Evolutionary conservation across 2,113 vertebrate genomes (phyloP).

Genomic region (Tursiops truncatus): DNA sequence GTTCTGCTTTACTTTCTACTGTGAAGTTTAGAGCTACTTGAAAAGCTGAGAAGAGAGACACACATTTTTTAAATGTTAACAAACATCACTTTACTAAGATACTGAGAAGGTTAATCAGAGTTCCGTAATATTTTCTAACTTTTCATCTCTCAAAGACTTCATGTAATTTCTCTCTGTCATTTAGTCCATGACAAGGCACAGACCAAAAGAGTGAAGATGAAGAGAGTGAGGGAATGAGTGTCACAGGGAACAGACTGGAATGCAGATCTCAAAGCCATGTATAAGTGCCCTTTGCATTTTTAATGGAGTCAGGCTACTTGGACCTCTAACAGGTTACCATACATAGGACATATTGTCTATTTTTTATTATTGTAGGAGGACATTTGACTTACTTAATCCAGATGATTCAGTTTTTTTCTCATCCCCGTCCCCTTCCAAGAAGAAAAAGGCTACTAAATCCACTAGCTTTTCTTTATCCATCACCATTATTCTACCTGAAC

Average conservation of each 20-base stretch:
- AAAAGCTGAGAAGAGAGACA: not conserved
- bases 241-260: not conserved
- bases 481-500: not conserved
- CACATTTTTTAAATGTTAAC: not conserved
- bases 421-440: not conserved
- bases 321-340: not conserved
- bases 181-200: not conserved
- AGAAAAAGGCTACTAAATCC: not conserved
- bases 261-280: not conserved
- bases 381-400: not conserved
- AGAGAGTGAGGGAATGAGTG: not conserved
- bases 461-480: not conserved
- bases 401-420: not conserved
- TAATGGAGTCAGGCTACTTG: not conserved
- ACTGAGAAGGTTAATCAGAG: not conserved
- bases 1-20: not conserved
- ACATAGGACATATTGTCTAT: not conserved
- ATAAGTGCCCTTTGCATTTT: not conserved
- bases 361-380: not conserved
- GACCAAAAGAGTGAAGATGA: not conserved
- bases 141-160: not conserved
- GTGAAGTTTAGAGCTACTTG: not conserved
- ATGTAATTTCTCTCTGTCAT: constrained; percentile 5
- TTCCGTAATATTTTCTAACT: not conserved
- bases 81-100: not conserved